phyloP scores from a whole-genome alignment of 2,797 vertebrate genomes.

The Fringilla coelebs region DNA sequence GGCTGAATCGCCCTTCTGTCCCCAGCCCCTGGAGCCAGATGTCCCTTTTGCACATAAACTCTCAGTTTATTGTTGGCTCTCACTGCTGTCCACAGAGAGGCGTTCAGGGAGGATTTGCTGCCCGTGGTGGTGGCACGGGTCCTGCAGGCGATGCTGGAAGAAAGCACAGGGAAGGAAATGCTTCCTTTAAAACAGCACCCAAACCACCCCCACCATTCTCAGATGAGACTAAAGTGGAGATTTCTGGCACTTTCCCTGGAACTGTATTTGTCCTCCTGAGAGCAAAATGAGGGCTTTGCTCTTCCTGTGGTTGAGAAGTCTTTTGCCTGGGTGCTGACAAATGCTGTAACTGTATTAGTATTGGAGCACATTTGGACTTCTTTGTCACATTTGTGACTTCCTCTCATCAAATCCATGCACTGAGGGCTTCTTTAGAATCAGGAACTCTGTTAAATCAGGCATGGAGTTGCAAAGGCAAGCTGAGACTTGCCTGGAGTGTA shows the following conservation, averaged over 20 bases:
- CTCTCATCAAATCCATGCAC: neutral
- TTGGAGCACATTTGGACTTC: neutral
- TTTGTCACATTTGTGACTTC: too few relatives aligned
- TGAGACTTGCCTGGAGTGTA: neutral
- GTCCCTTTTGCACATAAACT: constrained; percentile 25
- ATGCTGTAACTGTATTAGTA: neutral
- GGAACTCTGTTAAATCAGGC: neutral
- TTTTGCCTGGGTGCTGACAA: neutral
- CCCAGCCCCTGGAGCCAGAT: neutral
- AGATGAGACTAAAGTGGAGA: neutral
- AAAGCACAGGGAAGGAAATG: neutral
- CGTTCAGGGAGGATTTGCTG: neutral
- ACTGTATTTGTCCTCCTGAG: neutral
- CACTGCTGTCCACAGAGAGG: neutral
- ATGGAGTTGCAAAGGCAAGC: neutral
- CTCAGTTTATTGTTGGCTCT: constrained; percentile 5
- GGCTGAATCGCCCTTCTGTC: constrained; percentile 28
- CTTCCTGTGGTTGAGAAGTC: neutral
- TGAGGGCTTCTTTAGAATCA: neutral
- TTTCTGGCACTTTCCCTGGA: neutral
- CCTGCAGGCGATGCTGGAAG: neutral
- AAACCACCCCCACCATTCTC: neutral
- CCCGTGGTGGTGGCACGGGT: accelerated
- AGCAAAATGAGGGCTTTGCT: neutral
- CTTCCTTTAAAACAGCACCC: neutral